Evolutionary conservation across 2,797 vertebrate genomes (phyloP).

Genomic region (Ptychobarbus kaznakovi): DNA sequence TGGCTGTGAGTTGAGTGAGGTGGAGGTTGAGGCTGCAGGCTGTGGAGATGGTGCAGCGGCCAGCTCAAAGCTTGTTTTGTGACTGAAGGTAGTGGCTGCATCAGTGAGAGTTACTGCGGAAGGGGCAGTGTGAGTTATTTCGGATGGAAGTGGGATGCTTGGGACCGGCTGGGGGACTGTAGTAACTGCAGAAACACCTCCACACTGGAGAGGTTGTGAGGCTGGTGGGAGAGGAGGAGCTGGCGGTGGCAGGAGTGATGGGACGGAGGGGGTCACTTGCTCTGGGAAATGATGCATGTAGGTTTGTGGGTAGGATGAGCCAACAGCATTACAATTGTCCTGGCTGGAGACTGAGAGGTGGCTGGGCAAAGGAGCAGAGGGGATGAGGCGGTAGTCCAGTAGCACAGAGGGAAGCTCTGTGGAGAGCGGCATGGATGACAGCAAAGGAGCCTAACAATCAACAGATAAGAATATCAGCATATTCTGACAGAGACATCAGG

Average conservation of each 20-base stretch:
- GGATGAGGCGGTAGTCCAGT: slow-evolving; percentile 77
- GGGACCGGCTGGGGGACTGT: slow-evolving; percentile 60
- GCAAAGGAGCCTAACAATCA: slow-evolving; percentile 58
- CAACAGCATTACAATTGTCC: slow-evolving; percentile 65
- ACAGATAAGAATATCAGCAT: slow-evolving; percentile 18
- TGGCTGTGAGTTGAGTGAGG: slow-evolving; percentile 54
- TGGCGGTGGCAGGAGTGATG: slow-evolving; percentile 62
- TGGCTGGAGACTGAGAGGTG: slow-evolving; percentile 71
- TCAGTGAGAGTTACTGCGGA: slow-evolving; percentile 80
- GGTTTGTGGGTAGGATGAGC: slow-evolving; percentile 76
- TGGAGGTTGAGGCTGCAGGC: background rate
- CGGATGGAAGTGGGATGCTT: slow-evolving; percentile 68
- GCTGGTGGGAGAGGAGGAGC: slow-evolving; percentile 70
- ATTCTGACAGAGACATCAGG: background rate
- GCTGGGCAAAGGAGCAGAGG: slow-evolving; percentile 75
- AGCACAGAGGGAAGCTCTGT: slow-evolving; percentile 70
- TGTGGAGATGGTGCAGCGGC: slow-evolving; percentile 54
- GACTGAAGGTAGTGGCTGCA: slow-evolving; percentile 84
- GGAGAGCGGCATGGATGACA: slow-evolving; percentile 74
- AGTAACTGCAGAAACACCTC: slow-evolving; percentile 66
- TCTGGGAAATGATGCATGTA: slow-evolving; percentile 83
- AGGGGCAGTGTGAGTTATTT: slow-evolving; percentile 86
- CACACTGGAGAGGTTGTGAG: slow-evolving; percentile 73
- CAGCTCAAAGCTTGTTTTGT: slow-evolving; percentile 75
- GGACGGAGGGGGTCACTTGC: slow-evolving; percentile 62